A percentile compares a stretch with the other conserved stretches of the same genome.
Conservation (phyloP, 2,113 vertebrate genomes). For the Tor tambroides region DNA sequence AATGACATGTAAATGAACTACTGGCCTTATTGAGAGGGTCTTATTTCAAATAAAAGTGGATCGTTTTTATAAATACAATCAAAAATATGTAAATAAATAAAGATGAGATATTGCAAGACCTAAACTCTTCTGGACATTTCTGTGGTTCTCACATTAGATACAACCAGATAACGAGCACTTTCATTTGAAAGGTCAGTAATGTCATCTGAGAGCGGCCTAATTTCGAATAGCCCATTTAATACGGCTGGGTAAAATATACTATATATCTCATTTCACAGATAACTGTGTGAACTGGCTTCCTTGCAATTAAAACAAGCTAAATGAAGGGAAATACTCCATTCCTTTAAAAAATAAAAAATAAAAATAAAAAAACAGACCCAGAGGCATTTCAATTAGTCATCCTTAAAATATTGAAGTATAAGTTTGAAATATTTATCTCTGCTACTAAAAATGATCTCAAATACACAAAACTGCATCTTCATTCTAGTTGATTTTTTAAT, state of each 20-base stretch:
- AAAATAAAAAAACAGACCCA: too few relatives aligned
- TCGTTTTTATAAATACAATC: too few relatives aligned
- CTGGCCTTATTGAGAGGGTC: too few relatives aligned
- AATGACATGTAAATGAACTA: too few relatives aligned
- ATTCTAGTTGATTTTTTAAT: background rate
- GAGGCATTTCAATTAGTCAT: background rate
- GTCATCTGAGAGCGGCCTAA: background rate
- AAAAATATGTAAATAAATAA: too few relatives aligned
- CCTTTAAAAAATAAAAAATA: background rate
- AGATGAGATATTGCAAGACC: too few relatives aligned
- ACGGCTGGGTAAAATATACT: background rate
- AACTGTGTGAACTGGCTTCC: background rate
- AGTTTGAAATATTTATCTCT: background rate
- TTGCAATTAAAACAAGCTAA: background rate
- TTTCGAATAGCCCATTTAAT: background rate
- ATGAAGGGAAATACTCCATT: background rate
- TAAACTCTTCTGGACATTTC: background rate
- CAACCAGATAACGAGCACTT: background rate
- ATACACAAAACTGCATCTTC: background rate
- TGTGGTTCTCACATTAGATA: background rate
- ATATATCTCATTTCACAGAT: background rate
- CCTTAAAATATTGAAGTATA: background rate
- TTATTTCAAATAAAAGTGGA: too few relatives aligned
- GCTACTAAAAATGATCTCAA: background rate
- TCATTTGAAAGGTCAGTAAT: conserved; percentile 15